Base-by-base conservation (phyloP, 1,140 invertebrate species). In the Saccostrea echinata region DNA sequence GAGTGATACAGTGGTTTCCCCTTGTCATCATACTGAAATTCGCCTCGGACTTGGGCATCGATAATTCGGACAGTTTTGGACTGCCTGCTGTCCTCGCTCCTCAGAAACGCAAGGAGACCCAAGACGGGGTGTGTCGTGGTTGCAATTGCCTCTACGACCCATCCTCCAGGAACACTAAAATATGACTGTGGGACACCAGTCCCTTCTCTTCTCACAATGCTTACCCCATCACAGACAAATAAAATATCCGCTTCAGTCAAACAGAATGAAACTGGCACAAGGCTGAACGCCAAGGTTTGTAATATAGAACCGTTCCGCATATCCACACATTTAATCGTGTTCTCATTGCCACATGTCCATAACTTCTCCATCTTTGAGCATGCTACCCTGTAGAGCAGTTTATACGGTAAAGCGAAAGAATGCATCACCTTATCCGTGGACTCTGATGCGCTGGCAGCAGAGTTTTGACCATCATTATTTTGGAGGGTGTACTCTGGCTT, bases 21-120 rank as follows among this genome's bases (percentile, higher is more conserved):
- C 24, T 76, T 76, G 11, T 76, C 68, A 33, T 76, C 68, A 30
- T 76, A 76, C 68, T 76, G 68, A 76, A 30, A 76, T 76, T 76
- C 30, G 3, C 27, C 68, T 30, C 27, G 68, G 27, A 76, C 27
- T 33, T 30, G 24, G 68, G 27, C 68, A 76, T 76, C 30, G 27
- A 76, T 33, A 12, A 76, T 30, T 76, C 68, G 68, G 27, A 18
- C 27, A 76, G 27, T 27, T 76, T 76, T 76, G 16, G 27, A 30
- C 3, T 76, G 68, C 33, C 68, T 76, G 68, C 27, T 76, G 68
- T 76, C 68, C 24, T 76, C 68, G 16, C 68, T 24, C 27, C 68
- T 76, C 24, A 76, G 12, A 33, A 76, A 30, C 68, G 27, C 27
- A 27, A 76, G 30, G 13, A 76, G 30, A 3, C 24, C 68, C 0